Evolutionary conservation across 23 tunicate genomes (phyloP), one percentile per base, ranked within the genome.

Genomic region (Trididemnum nubilum): DNA sequence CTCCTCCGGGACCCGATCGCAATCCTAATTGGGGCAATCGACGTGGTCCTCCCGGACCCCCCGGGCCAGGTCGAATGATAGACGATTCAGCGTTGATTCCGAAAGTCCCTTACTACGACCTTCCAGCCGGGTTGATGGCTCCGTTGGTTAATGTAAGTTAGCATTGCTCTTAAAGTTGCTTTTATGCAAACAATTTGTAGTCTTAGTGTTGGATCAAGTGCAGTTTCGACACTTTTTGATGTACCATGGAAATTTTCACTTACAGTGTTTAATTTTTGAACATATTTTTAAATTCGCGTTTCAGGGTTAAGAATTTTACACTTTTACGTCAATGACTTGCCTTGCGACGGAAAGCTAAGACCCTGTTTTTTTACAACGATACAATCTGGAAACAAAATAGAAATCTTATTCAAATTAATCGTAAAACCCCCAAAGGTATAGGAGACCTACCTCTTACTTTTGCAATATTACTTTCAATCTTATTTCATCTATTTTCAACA

Each of bases 121-220:
- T 96, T 18, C 99, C 99, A 69, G 92, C 97, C 1, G 99, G 99
- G 0, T 52, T 96, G 58, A 96, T 96, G 99, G 97, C 98, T 25
- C 97, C 99, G 0, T 78, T 88, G 33, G 96, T 95, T 0, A 84
- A 84, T 60, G 88, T 90, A 40, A 73, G 44, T 69, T 60, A 44
- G 9, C 54, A 15, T 44, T 7, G 9, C 54, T 44, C n/a, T n/a
- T n/a, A n/a, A n/a, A 21, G 19, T 22, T 33, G 78, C n/a, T 72
- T 31, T 21, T 34, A 34, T 57, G 23, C 32, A 72, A 12, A 19
- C 18, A 50, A 50, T 12, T 50, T 50, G 57, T 50, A 12, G 12
- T 50, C 19, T 19, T 19, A 50, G 19, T n/a, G n/a, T n/a, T n/a
- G n/a, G 57, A 12, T 12, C 12, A 50, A 50, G 19, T 12, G 57